These are phyloP conservation scores for Oncorhynchus keta DNA, from an alignment of 2,113 vertebrate species.

Conservation along the genomic window DNA sequence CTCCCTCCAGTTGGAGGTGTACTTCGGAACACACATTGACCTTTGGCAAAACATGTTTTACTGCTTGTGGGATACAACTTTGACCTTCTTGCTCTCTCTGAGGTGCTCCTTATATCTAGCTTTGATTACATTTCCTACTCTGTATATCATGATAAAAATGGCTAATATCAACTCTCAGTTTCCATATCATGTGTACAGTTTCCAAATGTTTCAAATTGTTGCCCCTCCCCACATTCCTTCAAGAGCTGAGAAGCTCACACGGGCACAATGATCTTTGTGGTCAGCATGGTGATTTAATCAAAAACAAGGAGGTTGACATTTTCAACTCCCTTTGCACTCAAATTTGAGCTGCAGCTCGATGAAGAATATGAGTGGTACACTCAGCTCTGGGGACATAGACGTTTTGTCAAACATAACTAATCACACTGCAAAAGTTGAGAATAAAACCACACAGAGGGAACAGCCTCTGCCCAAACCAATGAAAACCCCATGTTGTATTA, in stretches of 20 bases:
- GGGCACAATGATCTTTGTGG: constrained; percentile 30
- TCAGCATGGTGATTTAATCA: constrained; percentile 2
- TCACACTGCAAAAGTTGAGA: not conserved
- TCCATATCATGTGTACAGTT: too few relatives aligned
- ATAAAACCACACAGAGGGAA: constrained; percentile 14
- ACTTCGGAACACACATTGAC: constrained; percentile 20
- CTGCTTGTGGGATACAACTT: constrained; percentile 2
- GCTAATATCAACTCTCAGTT: not conserved
- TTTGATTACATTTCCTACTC: not conserved
- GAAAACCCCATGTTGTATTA: not conserved
- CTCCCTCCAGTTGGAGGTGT: constrained; percentile 16
- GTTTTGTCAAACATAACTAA: too few relatives aligned
- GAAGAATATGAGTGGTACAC: constrained; percentile 2
- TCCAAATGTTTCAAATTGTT: not conserved
- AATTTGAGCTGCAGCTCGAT: constrained; percentile 1
- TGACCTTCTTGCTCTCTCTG: too few relatives aligned
- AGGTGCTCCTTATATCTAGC: too few relatives aligned
- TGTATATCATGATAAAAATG: not conserved
- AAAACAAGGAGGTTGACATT: constrained; percentile 41
- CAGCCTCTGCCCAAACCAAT: not conserved
- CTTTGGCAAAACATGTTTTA: constrained; percentile 10
- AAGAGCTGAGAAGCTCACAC: not conserved
- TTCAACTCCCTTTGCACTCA: constrained; percentile 1
- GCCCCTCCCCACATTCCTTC: not conserved
- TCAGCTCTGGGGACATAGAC: not conserved